Base-by-base conservation (phyloP, 2,113 vertebrate genomes). In the Rana temporaria region DNA sequence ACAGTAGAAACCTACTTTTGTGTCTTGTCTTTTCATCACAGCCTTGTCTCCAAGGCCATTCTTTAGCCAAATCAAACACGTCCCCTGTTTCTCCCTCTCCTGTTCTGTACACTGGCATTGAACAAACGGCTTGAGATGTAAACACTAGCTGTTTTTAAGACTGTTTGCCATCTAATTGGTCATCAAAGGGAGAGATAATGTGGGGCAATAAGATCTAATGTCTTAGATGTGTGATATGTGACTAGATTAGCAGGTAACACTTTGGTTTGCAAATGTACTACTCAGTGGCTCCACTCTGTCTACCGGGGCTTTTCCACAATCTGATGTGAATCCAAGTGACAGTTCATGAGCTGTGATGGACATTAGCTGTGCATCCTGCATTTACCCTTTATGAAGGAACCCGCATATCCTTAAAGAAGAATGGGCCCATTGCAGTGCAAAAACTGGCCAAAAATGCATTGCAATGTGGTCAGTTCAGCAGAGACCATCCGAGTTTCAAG, bases 121-220 rank as follows among this genome's bases (percentile, higher is more conserved):
- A 55, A 48, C 79, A 73, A 82, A 82, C 48, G 22, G 67, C 59
- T 16, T 16, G 20, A 42, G 26, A 52, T 34, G 60, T 73, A 81
- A 73, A 73, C 57, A 34, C 18, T 73, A 73, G 63, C 59, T 64
- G 59, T 55, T 48, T 79, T 59, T 38, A 59, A 64, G 63, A 20
- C 88, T 90, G 90, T 91, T 90, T 85, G 89, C 20, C 81, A 81
- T 88, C 85, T 91, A 91, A 92, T 91, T 90, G 88, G 74, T 67
- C 89, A 89, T 91, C 90, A 91, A 90, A 91, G 89, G 81, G 84
- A 88, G 84, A 86, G 90, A 90, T 91, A 91, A 92, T 91, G 87
- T 85, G 42, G 73, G 75, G 84, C 89, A 89, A 90, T 92, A 90
- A 90, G 78, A 68, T 48, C 70, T 91, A 92, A 92, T 90, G 83